Conservation (phyloP, 1,140 invertebrate genomes). For the Ceratina australensis region DNA sequence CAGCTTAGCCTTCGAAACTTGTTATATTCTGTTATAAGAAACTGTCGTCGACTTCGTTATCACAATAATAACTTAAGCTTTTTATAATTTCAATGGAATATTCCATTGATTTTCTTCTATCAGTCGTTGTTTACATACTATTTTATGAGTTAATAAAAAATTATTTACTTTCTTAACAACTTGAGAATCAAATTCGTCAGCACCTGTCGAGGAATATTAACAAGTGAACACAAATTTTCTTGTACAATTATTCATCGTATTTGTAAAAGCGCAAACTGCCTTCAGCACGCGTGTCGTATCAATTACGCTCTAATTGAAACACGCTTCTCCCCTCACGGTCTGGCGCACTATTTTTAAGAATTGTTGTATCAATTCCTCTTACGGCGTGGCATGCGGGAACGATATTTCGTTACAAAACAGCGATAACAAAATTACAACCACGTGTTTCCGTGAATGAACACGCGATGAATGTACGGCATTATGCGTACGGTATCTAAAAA, state of each 20-base stretch:
- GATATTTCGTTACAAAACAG: slow-evolving; percentile 22
- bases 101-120: no score
- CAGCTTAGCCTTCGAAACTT: background rate
- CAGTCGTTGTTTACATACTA: no score
- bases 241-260: background rate
- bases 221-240: background rate
- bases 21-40: background rate
- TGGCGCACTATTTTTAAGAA: background rate
- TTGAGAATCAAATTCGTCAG: no score
- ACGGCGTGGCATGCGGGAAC: background rate
- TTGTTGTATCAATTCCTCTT: background rate
- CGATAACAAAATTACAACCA: slow-evolving; percentile 42
- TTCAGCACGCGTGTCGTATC: background rate
- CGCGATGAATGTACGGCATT: slow-evolving; percentile 55
- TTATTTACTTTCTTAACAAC: no score
- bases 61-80: background rate
- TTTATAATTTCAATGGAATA: background rate
- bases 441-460: slow-evolving; percentile 43
- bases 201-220: no score
- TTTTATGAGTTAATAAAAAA: no score
- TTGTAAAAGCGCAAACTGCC: background rate
- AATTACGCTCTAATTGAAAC: background rate
- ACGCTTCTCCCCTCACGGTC: background rate
- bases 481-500: slow-evolving; percentile 54
- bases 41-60: background rate